Percentiles rank a stretch among this genome's conserved stretches.
Conservation (phyloP, 2,888 invertebrate species). For the Altica lythri region DNA sequence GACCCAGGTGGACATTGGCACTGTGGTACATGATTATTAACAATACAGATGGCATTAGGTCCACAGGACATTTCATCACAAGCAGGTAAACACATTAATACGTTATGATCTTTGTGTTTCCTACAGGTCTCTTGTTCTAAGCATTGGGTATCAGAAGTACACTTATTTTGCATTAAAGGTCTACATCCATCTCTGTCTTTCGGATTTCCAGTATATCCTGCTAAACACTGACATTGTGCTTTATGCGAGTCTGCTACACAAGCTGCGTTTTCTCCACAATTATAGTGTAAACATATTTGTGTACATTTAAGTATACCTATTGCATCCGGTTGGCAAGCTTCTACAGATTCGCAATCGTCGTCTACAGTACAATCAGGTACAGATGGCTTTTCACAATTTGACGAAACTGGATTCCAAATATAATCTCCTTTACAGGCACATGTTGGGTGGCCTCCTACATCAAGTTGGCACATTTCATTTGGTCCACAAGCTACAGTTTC, state of each 20-base stretch:
- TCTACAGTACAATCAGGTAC: constrained; percentile 79
- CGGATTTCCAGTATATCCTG: constrained; percentile 86
- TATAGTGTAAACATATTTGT: constrained; percentile 77
- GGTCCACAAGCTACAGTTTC: constrained; percentile 79
- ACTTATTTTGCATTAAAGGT: constrained; percentile 73
- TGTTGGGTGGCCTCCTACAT: constrained; percentile 68
- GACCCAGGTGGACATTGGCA: constrained; percentile 89
- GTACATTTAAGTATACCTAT: constrained; percentile 84
- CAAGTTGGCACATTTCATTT: constrained; percentile 78
- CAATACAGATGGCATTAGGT: constrained; percentile 84
- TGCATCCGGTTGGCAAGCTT: constrained; percentile 81
- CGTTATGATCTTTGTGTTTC: constrained; percentile 61
- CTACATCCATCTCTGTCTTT: constrained; percentile 88
- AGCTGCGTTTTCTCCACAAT: constrained; percentile 82
- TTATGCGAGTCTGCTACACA: constrained; percentile 75
- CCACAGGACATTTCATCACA: constrained; percentile 81
- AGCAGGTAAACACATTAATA: constrained; percentile 74
- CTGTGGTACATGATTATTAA: constrained; percentile 86
- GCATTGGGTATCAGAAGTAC: constrained; percentile 80
- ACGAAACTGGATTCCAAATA: constrained; percentile 82
- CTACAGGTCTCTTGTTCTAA: constrained; percentile 81
- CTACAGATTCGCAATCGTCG: constrained; percentile 70
- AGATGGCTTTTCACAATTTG: constrained; percentile 83
- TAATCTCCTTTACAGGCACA: constrained; percentile 81
- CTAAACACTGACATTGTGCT: constrained; percentile 81